Percentiles rank a stretch among this genome's conserved stretches.
Evolutionary conservation across 92 coral and sea anemone genomes (phyloP).

Genomic region (Epizoanthus illoricatus): DNA sequence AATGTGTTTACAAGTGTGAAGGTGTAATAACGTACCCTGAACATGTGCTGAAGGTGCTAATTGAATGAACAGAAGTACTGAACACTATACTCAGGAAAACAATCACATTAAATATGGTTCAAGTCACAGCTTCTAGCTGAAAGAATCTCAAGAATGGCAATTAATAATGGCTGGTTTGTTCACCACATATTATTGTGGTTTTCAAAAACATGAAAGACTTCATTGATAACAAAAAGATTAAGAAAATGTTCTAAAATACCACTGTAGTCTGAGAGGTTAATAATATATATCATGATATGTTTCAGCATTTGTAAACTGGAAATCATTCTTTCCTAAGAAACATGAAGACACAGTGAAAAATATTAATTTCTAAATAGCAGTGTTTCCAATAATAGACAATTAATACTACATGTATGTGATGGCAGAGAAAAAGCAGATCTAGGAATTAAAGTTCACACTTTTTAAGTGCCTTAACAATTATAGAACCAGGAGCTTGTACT

Average conservation of each 20-base stretch:
- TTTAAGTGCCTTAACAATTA: neutral
- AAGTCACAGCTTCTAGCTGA: slow-evolving; percentile 3
- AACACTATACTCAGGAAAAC: no score
- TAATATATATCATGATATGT: no score
- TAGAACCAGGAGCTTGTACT: neutral
- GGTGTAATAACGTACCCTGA: no score
- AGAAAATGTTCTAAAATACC: no score
- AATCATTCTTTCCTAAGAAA: neutral
- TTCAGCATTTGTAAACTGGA: no score
- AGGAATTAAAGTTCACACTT: neutral
- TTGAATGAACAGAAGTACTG: neutral
- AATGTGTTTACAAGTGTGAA: neutral
- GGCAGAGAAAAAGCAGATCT: slow-evolving; percentile 1
- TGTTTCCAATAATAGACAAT: neutral
- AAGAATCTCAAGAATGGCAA: slow-evolving; percentile 2
- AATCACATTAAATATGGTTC: neutral
- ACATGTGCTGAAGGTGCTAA: neutral
- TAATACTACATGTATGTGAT: neutral
- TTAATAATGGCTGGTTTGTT: slow-evolving; percentile 7
- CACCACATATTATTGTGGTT: neutral
- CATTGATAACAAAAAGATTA: no score
- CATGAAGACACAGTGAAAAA: neutral
- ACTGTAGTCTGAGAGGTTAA: no score
- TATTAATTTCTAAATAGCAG: neutral
- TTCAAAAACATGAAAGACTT: neutral